phyloP scores from a whole-genome alignment of 2,888 invertebrate genomes.

The Tinea pellionella region DNA sequence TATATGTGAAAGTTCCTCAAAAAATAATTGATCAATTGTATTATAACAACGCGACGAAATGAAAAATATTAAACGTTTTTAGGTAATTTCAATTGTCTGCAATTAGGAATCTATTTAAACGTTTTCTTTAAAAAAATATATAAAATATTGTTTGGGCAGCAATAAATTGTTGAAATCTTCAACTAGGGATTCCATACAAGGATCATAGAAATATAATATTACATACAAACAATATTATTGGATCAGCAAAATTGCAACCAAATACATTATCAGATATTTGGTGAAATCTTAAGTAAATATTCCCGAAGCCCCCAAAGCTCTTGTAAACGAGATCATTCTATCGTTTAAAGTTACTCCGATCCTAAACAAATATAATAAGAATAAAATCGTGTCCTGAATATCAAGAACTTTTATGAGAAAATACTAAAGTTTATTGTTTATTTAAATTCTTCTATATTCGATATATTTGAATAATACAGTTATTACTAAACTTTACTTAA shows the following conservation, averaged over 20 bases:
- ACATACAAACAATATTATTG: constrained; percentile 18
- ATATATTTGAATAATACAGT: too few species aligned
- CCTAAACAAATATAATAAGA: constrained; percentile 5
- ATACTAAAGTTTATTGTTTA: background rate
- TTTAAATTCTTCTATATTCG: background rate
- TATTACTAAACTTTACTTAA: too few species aligned
- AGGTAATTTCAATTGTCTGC: too few species aligned
- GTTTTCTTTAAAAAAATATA: too few species aligned
- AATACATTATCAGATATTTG: constrained; percentile 48
- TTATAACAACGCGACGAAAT: too few species aligned
- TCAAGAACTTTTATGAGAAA: background rate
- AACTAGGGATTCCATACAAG: background rate
- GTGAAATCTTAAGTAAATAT: constrained; percentile 34
- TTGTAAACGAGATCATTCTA: constrained; percentile 31
- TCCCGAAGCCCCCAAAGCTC: constrained; percentile 42
- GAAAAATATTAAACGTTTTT: too few species aligned
- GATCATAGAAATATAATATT: background rate
- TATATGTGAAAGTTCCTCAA: too few species aligned
- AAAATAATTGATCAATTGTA: too few species aligned
- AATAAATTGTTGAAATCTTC: background rate
- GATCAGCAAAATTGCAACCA: constrained; percentile 34
- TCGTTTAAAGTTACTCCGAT: constrained; percentile 20
- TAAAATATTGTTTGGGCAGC: too few species aligned
- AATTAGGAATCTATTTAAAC: too few species aligned
- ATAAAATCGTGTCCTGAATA: constrained; percentile 8